Conservation (phyloP, 2,113 vertebrate genomes). For the Neotoma lepida region DNA sequence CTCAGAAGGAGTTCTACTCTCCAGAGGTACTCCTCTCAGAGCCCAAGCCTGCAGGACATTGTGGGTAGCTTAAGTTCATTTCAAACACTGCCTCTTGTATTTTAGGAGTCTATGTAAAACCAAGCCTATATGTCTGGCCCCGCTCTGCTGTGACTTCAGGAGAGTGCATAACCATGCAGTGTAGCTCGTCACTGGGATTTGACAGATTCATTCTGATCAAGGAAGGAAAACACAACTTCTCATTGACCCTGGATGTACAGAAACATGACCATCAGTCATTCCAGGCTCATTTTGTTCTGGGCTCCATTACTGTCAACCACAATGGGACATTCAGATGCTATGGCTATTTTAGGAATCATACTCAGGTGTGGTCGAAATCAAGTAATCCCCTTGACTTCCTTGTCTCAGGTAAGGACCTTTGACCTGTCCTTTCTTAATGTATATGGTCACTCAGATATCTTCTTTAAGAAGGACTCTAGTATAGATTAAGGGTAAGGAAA, state of each 20-base stretch:
- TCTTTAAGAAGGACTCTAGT: background rate
- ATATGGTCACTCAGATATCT: fast-evolving
- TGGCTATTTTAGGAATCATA: fast-evolving
- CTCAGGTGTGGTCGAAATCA: fast-evolving
- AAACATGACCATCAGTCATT: fast-evolving
- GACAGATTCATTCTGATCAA: background rate
- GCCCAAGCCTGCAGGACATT: fast-evolving
- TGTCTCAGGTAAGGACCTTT: background rate
- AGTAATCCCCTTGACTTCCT: background rate
- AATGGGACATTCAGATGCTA: background rate
- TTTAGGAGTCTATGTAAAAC: fast-evolving
- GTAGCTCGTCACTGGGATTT: fast-evolving
- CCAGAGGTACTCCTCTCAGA: background rate
- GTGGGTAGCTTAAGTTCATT: too few relatives aligned
- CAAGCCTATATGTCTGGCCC: background rate
- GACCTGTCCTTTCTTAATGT: background rate
- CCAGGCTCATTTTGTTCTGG: background rate
- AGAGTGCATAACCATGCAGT: background rate
- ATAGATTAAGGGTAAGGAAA: too few relatives aligned
- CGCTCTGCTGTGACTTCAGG: background rate
- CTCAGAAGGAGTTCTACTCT: background rate
- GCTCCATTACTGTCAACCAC: fast-evolving
- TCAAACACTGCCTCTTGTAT: background rate
- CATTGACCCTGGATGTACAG: background rate
- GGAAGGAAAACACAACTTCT: background rate